Evolutionary conservation across 2,797 vertebrate genomes (phyloP).

Genomic region (Gorsachius magnificus): DNA sequence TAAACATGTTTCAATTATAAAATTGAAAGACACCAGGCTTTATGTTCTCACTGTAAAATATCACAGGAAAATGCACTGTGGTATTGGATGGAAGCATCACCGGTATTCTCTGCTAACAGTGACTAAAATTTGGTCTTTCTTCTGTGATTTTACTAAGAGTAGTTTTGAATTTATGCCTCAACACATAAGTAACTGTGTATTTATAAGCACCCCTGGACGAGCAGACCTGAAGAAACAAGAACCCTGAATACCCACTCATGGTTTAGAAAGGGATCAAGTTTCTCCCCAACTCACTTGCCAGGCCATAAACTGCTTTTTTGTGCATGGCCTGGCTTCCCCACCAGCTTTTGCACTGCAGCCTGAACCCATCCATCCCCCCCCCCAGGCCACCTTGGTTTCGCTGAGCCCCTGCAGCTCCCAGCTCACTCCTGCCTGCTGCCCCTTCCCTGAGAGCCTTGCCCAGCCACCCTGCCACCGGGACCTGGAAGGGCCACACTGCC

Average conservation of each 20-base stretch:
- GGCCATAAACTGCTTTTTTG: neutral
- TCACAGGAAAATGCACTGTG: neutral
- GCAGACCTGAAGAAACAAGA: neutral
- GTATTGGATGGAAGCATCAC: neutral
- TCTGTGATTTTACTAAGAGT: neutral
- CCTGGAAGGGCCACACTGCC: accelerated
- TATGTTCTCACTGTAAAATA: neutral
- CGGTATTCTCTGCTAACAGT: neutral
- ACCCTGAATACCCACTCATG: neutral
- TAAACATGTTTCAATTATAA: neutral
- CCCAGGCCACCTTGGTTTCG: accelerated
- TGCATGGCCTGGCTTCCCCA: neutral
- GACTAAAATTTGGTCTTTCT: neutral
- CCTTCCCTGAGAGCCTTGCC: neutral
- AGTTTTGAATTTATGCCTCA: neutral
- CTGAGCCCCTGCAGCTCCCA: neutral
- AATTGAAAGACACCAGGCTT: neutral
- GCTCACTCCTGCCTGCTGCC: neutral
- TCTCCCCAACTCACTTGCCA: neutral
- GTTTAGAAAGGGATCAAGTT: neutral
- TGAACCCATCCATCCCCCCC: neutral
- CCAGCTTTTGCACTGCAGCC: neutral
- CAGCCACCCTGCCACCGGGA: neutral
- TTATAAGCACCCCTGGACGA: accelerated
- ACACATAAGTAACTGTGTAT: neutral